These are phyloP conservation scores for Drosophila melanocephala DNA, from an alignment of 2,888 invertebrate species.

Conservation along the genomic window DNA sequence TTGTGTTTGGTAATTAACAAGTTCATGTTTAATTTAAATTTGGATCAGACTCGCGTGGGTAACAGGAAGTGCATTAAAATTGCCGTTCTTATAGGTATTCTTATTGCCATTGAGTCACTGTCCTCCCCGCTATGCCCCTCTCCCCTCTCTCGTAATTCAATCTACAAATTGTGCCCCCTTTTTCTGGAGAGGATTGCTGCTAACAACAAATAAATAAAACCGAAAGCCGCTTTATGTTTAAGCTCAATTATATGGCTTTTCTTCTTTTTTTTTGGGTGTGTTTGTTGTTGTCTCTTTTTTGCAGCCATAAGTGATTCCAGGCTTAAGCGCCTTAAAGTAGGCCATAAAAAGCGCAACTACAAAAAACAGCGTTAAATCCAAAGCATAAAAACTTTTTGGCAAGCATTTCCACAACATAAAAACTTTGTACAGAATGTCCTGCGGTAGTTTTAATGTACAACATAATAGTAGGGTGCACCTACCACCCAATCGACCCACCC, in stretches of 20 bases:
- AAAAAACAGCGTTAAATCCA: conserved; percentile 32
- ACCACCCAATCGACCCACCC: not conserved
- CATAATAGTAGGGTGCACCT: conserved; percentile 5
- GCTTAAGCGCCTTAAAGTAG: conserved; percentile 60
- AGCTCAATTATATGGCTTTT: conserved; percentile 77
- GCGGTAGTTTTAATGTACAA: conserved; percentile 32
- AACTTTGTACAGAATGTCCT: conserved; percentile 25
- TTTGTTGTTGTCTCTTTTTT: not conserved
- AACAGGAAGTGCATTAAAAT: conserved; percentile 59
- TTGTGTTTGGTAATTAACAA: conserved; percentile 69
- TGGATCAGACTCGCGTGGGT: conserved; percentile 61
- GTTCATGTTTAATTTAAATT: conserved; percentile 77
- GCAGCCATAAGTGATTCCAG: conserved; percentile 43
- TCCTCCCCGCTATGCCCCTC: not conserved
- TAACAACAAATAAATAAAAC: conserved; percentile 31
- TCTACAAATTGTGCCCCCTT: conserved; percentile 43
- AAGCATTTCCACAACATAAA: conserved; percentile 44
- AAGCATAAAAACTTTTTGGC: conserved; percentile 45
- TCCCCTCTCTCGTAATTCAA: conserved; percentile 60
- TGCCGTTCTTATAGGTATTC: conserved; percentile 35
- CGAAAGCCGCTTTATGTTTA: conserved; percentile 70
- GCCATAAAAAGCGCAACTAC: conserved; percentile 55
- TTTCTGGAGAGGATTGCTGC: conserved; percentile 3
- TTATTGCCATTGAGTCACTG: conserved; percentile 10
- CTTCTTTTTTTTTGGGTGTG: conserved; percentile 9